Base-by-base conservation (phyloP, 2,797 vertebrate genomes). In the Eleutherodactylus coqui region DNA sequence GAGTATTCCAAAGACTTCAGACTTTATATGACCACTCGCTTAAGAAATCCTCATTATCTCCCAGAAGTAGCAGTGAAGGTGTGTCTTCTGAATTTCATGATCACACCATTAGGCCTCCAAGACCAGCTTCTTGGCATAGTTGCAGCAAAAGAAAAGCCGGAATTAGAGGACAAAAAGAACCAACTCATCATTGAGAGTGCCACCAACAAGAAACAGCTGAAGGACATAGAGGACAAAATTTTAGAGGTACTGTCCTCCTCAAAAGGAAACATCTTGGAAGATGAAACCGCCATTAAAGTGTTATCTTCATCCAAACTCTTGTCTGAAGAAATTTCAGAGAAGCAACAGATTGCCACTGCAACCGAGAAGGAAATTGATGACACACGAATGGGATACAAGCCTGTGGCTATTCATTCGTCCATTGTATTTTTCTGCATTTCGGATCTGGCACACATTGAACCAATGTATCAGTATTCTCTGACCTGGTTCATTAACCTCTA, bases 31-130 rank as follows among this genome's bases (percentile, higher is more conserved):
- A 98, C 98, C 47, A 99, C 97, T 0, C 93, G 95, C 24, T 92
- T 98, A 90, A 95, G 97, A 89, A 99, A 96, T 90, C 97, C 97
- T n/a, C 97, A 98, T 91, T 99, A 98, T 90, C 95, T 98, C 45
- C 97, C 97, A 9, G 97, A 99, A 89, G 93, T 98, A 11, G 96
- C 97, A 0, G 95, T 98, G 70, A 99, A 98, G 91, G 97, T 99
- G 87, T 98, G 97, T 88, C 93, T 99, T 19, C 93, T 99, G 76
- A 99, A 99, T 92, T 98, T 99, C 51, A 97, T 97, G 96, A 98
- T 98, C 91, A 98, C 97, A 0, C 97, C 98, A 17, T 91, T 97
- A 62, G 98, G 97, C 36, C 95, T 99, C 77, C 95, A 99, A 89
- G 97, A 99, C 87, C 98, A 99, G 55, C 96, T 99, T 80, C 93